Evolutionary conservation across 1,140 invertebrate species (phyloP), one percentile per base, ranked within the genome.

Genomic region (Drosophila melanica): DNA sequence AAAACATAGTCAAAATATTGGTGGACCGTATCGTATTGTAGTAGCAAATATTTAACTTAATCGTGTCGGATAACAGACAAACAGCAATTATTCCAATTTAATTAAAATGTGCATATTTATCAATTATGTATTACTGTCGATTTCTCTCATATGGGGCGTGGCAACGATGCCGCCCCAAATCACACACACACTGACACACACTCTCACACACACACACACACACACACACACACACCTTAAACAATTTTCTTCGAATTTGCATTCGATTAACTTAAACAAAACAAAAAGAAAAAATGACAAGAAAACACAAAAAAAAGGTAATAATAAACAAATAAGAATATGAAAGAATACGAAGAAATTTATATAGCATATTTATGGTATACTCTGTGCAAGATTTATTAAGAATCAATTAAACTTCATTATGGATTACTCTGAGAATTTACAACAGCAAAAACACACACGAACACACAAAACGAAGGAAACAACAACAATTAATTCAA

Each of bases 301-400:
- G 23, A 37, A 14, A 55, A 48, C n/a, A 75, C 8, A 62, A 75
- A 59, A 72, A 58, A 74, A 78, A 41, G 45, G 65, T 65, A 67
- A 59, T 18, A 35, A 48, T 75, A 71, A 68, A 53, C 7, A 37
- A 77, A 77, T 10, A 35, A 44, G 51, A 55, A 65, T 45, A n/a
- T 33, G 27, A 51, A 51, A 33, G 62, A 65, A 70, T 66, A 66
- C 62, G 47, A 81, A 35, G 50, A 78, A 78, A 87, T 89, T 87
- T 86, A 82, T 79, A 73, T 87, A 86, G 79, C 79, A 82, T 82
- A 77, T 79, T 87, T 86, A 87, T 50, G 75, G 75, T 86, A 87
- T 79, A 87, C 75, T 82, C 82, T 87, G 82, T 89, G 79, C 79
- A 82, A 87, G 67, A 87, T 82, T 87, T 86, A 87, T 82, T 86